Base-by-base conservation (phyloP, 2,888 invertebrate species). In the Latheticus oryzae region DNA sequence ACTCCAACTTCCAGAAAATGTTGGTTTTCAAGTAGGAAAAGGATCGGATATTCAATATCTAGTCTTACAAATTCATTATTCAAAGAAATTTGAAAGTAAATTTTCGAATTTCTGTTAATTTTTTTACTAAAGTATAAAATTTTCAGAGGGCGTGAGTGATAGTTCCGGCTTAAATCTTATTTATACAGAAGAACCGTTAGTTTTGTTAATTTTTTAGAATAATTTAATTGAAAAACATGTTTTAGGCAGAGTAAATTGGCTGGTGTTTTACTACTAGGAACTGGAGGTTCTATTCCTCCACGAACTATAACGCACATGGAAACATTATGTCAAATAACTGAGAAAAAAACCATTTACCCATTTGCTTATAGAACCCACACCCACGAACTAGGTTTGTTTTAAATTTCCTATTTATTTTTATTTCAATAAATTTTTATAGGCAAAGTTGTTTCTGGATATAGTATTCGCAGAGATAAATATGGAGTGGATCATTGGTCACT, bases 321-420 rank as follows among this genome's bases (percentile, higher is more conserved):
- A 79, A 87, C 93, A 0, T 90, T 93, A 0, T 99, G 98, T 78
- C 81, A 82, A 51, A 85, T 95, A 35, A 80, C 79, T 1, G 93
- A 94, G 73, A 83, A 91, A 48, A 93, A 95, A 76, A 85, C 85
- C 2, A 86, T 99, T 38, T 87, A 96, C 81, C 99, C 98, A 0
- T 95, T 99, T 79, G 97, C 96, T 0, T 98, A 92, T 80, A 85
- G 98, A 61, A 92, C 92, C 0, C 98, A 99, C 74, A 97, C 98
- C 0, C 98, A 99, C 72, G 83, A 87, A 13, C 84, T 97, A 50
- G 94, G 95, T 81, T 78, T 74, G 75, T 68, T 33, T 38, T 15
- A 21, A 42, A 8, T 48, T 37, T 7, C 7, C 2, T 3, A 38
- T 9, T 21, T 3, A 9, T 24, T 3, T 3, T 2, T 21, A 4